Percentiles rank a stretch among this genome's conserved stretches.
Conservation (phyloP, 2,113 vertebrate genomes). For the Rhynchopsitta pachyrhyncha region DNA sequence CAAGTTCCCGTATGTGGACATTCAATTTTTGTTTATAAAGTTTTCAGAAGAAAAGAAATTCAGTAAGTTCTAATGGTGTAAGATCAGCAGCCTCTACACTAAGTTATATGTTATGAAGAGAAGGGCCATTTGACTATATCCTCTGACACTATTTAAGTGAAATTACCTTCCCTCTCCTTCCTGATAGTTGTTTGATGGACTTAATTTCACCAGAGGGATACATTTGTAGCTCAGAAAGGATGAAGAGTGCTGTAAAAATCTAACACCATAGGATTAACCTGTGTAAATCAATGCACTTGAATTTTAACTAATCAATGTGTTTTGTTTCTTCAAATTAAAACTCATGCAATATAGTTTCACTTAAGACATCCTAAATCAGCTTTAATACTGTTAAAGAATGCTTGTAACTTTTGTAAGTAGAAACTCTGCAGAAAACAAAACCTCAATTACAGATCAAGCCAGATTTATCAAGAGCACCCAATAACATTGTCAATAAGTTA, state of each 20-base stretch:
- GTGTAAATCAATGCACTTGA: constrained; percentile 4
- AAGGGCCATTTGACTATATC: not conserved
- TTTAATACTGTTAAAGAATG: not conserved
- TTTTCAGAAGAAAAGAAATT: constrained; percentile 6
- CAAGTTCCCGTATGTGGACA: not conserved
- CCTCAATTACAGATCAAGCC: not conserved
- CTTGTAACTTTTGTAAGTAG: not conserved
- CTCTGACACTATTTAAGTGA: not conserved
- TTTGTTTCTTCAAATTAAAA: constrained; percentile 48
- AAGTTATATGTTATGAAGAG: not conserved
- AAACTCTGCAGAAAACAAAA: not conserved
- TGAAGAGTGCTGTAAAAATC: constrained; percentile 10
- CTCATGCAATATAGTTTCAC: not conserved
- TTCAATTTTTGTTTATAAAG: not conserved
- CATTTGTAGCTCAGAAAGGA: not conserved
- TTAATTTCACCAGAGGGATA: not conserved
- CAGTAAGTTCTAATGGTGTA: not conserved
- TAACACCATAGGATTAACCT: not conserved
- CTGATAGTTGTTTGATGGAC: not conserved
- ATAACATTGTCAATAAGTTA: not conserved
- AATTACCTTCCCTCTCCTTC: not conserved
- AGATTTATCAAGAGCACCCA: not conserved
- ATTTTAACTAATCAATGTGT: constrained; percentile 3
- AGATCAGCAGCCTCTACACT: not conserved
- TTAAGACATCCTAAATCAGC: constrained; percentile 10